A percentile compares a stretch with the other conserved stretches of the same genome.
phyloP scores from a whole-genome alignment of 2,797 vertebrate species.

The Monodelphis domestica region DNA sequence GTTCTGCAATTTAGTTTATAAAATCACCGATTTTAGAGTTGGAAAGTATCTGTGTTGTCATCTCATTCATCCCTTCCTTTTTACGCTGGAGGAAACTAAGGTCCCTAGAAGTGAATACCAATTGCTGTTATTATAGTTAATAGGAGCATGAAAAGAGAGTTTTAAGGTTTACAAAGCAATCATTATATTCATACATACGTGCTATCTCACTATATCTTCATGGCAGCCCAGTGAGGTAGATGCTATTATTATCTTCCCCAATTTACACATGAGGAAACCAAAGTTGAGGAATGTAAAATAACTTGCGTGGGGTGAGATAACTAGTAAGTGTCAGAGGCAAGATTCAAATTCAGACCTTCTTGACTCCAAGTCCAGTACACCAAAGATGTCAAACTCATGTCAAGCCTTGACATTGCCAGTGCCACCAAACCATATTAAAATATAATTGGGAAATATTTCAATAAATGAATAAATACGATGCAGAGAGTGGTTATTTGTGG shows the following conservation, averaged over 20 bases:
- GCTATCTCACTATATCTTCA: neutral
- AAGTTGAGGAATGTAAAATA: neutral
- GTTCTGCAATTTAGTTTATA: conserved; percentile 8
- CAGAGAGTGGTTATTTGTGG: neutral
- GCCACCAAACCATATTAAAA: neutral
- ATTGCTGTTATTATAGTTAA: neutral
- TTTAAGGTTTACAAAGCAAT: neutral
- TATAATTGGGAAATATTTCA: neutral
- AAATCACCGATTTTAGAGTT: neutral
- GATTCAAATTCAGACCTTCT: neutral
- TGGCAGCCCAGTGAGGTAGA: neutral
- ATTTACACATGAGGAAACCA: neutral
- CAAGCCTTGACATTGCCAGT: neutral
- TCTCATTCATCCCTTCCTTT: neutral
- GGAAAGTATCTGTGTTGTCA: neutral
- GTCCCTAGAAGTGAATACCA: neutral
- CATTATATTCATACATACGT: neutral
- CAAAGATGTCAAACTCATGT: too few species aligned
- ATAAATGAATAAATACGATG: neutral
- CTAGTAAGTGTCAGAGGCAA: neutral
- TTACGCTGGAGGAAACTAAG: neutral
- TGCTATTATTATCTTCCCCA: neutral
- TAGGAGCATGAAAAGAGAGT: neutral
- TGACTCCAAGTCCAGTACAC: neutral
- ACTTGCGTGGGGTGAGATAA: neutral